phyloP scores from a whole-genome alignment of 2,113 vertebrate genomes.

The Anguilla rostrata region DNA sequence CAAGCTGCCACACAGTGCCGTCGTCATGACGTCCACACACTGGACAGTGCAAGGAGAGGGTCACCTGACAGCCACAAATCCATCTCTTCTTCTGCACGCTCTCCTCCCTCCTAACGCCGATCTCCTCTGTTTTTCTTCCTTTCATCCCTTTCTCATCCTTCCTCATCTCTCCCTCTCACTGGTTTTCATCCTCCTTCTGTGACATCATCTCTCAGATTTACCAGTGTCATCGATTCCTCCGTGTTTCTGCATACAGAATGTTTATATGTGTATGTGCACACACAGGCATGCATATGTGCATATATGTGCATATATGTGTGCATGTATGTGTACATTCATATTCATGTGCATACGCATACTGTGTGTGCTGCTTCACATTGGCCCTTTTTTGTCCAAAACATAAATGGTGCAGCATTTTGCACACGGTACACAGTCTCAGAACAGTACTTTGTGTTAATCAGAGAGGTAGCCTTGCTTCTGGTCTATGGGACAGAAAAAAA shows the following conservation, averaged over 20 bases:
- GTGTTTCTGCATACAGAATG: neutral
- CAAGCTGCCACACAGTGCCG: too few relatives aligned
- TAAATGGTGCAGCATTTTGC: neutral
- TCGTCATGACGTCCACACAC: too few relatives aligned
- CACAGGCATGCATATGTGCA: slow-evolving; percentile 36
- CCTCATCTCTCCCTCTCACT: neutral
- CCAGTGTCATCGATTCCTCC: neutral
- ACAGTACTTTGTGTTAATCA: too few relatives aligned
- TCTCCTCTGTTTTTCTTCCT: neutral
- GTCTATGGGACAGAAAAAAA: too few relatives aligned
- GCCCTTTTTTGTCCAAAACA: neutral
- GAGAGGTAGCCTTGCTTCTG: too few relatives aligned
- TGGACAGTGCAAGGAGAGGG: too few relatives aligned
- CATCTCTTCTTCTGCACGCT: neutral
- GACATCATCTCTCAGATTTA: too few relatives aligned
- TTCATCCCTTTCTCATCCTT: slow-evolving; percentile 18
- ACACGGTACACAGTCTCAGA: neutral
- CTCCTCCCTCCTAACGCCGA: neutral
- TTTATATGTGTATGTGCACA: neutral
- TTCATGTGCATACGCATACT: slow-evolving; percentile 42
- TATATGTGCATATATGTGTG: neutral
- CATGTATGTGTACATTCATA: slow-evolving; percentile 22
- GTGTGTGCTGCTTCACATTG: neutral
- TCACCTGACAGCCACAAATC: too few relatives aligned
- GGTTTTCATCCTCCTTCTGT: too few relatives aligned